These are phyloP conservation scores for Clanis bilineata DNA, from an alignment of 2,888 invertebrate genomes.

Conservation along the genomic window DNA sequence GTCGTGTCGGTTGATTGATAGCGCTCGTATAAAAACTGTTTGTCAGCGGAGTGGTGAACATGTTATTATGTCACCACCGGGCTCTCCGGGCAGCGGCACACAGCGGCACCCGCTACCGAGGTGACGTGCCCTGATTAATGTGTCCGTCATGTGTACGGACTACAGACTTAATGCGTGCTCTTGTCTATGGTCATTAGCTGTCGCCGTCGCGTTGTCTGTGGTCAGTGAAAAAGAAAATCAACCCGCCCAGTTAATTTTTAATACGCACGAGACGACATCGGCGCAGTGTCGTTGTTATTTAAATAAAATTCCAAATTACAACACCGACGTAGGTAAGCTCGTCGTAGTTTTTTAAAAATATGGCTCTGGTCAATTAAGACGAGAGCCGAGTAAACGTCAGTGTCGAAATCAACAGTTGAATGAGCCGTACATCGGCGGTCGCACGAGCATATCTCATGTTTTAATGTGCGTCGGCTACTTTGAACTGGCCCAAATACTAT, in stretches of 20 bases:
- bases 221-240: slow-evolving; percentile 38
- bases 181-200: slow-evolving; percentile 53
- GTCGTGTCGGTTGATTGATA: slow-evolving; percentile 71
- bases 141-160: slow-evolving; percentile 45
- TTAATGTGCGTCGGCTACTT: slow-evolving; percentile 75
- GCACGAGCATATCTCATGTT: slow-evolving; percentile 72
- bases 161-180: slow-evolving; percentile 45
- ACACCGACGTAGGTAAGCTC: slow-evolving; percentile 22
- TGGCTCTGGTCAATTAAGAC: slow-evolving; percentile 44
- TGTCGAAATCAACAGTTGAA: slow-evolving; percentile 58
- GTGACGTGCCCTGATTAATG: slow-evolving; percentile 69
- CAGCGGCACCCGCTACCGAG: slow-evolving; percentile 43
- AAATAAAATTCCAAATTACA: slow-evolving; percentile 17
- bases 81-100: too few species aligned
- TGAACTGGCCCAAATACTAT: slow-evolving; percentile 77
- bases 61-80: slow-evolving; percentile 71
- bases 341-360: slow-evolving; percentile 30
- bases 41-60: slow-evolving; percentile 58
- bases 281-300: slow-evolving; percentile 11
- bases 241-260: slow-evolving; percentile 10
- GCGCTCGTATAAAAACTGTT: slow-evolving; percentile 65
- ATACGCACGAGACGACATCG: slow-evolving; percentile 19
- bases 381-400: slow-evolving; percentile 47
- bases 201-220: slow-evolving; percentile 43
- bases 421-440: slow-evolving; percentile 64